Evolutionary conservation across 2,113 vertebrate genomes (phyloP), one percentile per base, ranked within the genome.

Genomic region (Amazona vittata): DNA sequence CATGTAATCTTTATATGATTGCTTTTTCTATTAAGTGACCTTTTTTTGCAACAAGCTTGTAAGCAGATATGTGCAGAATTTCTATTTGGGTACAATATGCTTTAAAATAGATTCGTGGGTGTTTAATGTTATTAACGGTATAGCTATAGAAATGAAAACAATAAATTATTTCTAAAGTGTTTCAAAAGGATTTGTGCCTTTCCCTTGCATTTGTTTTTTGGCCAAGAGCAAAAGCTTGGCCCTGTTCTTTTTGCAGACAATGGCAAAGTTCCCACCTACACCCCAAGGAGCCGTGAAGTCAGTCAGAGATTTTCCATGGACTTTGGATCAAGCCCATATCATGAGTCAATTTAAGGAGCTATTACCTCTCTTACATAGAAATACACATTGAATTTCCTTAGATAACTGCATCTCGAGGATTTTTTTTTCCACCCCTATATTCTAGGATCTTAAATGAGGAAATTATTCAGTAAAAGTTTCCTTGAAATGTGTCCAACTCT

Each of bases 241-340:
- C 49, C 74, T 44, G 43, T 52, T 96, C 86, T 82, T 84, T 83
- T 79, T 86, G 92, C 96, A 96, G 80, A 75, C 55, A 71, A 55
- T 95, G 94, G 80, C 94, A 94, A 91, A 94, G 81, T 93, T 96
- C 92, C 96, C 94, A 93, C 83, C 74, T 95, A 89, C 69, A 82
- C 92, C 77, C 89, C 46, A 81, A 96, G 95, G 96, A 96, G 79
- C 69, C 4, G 2, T 90, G 92, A 94, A 93, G 65, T 95, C 91
- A 97, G 78, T 87, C 73, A 79, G 86, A 86, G 62, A 62, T 93
- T 96, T 96, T 92, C 90, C 81, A 47, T 79, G 52, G 77, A 52
- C 62, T 91, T 96, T 95, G 94, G 92, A 94, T 87, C 62, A 65
- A 94, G 57, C 95, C 77, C 91, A 94, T 33, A 89, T 35, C 65